phyloP scores from a whole-genome alignment of 2,797 vertebrate species.

The Xenentodon cancila region DNA sequence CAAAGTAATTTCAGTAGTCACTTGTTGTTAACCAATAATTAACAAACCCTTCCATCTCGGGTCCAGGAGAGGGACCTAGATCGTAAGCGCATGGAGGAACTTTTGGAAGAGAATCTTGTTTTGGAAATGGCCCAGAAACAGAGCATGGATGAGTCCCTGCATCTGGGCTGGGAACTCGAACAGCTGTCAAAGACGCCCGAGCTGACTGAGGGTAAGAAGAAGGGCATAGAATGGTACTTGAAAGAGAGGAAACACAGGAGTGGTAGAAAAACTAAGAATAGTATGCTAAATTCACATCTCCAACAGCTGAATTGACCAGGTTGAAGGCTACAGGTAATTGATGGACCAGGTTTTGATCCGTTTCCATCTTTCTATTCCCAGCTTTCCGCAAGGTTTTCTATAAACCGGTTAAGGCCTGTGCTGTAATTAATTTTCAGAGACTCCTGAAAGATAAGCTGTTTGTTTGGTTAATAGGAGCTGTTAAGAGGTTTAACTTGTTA shows the following conservation, averaged over 20 bases:
- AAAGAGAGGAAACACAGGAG: not conserved
- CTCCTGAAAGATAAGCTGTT: conserved; percentile 69
- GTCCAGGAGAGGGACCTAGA: conserved; percentile 93
- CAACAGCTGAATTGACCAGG: conserved; percentile 5
- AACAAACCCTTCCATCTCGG: not conserved
- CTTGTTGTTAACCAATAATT: not conserved
- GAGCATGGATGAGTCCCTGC: conserved; percentile 98
- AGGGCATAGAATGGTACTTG: rapidly evolving
- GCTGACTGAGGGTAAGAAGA: conserved; percentile 86
- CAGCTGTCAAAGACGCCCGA: conserved; percentile 96
- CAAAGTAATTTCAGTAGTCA: not conserved
- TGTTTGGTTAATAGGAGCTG: conserved; percentile 61
- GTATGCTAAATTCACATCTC: not conserved
- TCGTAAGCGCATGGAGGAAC: conserved; percentile 94
- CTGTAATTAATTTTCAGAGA: conserved; percentile 77
- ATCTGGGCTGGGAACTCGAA: conserved; percentile 98
- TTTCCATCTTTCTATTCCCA: conserved; percentile 31
- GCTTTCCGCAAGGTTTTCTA: conserved; percentile 54
- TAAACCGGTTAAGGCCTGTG: conserved; percentile 68
- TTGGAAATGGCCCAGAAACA: conserved; percentile 99
- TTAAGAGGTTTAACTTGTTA: conserved; percentile 72
- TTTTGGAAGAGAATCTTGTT: conserved; percentile 96
- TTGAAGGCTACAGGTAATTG: conserved; percentile 6
- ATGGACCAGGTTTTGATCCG: conserved; percentile 15
- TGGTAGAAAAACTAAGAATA: not conserved